Evolutionary conservation across 2,797 vertebrate species (phyloP).

Genomic region (Danio jaintianensis): DNA sequence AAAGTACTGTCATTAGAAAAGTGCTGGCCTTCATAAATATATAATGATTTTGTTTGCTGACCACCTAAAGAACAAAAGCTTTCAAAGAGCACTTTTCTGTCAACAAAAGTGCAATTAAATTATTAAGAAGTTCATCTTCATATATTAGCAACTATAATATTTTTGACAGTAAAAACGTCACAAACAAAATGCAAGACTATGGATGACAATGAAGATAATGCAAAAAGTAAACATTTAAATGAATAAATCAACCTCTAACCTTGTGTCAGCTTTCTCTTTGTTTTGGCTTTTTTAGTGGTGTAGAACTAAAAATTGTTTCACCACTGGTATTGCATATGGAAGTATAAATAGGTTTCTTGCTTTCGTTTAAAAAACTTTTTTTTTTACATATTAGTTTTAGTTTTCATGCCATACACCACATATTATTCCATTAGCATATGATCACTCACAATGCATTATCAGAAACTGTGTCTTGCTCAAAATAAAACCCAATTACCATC

Average conservation of each 20-base stretch:
- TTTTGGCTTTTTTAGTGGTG: neutral
- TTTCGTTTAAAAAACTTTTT: neutral
- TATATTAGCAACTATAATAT: neutral
- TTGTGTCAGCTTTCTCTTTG: neutral
- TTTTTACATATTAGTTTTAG: neutral
- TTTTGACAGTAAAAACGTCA: neutral
- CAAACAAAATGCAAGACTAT: neutral
- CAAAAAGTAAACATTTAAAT: neutral
- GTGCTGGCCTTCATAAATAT: neutral
- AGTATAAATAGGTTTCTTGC: neutral
- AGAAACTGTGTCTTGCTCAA: neutral
- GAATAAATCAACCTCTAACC: neutral
- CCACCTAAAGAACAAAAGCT: neutral
- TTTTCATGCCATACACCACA: neutral
- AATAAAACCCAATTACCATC: constrained; percentile 1
- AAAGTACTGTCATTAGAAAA: neutral
- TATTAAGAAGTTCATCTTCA: neutral
- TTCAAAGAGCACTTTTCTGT: neutral
- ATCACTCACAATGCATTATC: neutral
- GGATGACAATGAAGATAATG: neutral
- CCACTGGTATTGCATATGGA: neutral
- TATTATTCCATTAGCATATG: neutral
- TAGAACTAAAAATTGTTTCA: neutral
- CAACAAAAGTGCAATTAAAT: neutral
- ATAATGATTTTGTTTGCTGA: constrained; percentile 10